Evolutionary conservation across 2,113 vertebrate genomes (phyloP).

Genomic region (human): GRCh38 chr11:79345501-79346000

Average conservation of each 20-base stretch:
- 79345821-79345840: neutral
- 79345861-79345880: neutral
- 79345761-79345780: neutral
- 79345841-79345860: neutral
- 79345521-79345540: neutral
- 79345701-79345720: neutral
- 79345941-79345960: neutral
- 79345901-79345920: neutral
- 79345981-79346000: neutral
- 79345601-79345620: neutral
- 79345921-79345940: neutral
- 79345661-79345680: neutral
- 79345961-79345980: neutral
- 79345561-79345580: neutral
- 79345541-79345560: neutral
- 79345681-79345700: neutral
- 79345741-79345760: neutral
- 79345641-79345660: neutral
- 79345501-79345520: neutral
- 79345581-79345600: neutral
- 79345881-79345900: neutral
- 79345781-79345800: neutral
- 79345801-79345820: neutral
- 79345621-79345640: neutral
- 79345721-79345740: neutral